These are phyloP conservation scores for Thamnaconus septentrionalis DNA, from an alignment of 2,113 vertebrate genomes.

Conservation along the genomic window DNA sequence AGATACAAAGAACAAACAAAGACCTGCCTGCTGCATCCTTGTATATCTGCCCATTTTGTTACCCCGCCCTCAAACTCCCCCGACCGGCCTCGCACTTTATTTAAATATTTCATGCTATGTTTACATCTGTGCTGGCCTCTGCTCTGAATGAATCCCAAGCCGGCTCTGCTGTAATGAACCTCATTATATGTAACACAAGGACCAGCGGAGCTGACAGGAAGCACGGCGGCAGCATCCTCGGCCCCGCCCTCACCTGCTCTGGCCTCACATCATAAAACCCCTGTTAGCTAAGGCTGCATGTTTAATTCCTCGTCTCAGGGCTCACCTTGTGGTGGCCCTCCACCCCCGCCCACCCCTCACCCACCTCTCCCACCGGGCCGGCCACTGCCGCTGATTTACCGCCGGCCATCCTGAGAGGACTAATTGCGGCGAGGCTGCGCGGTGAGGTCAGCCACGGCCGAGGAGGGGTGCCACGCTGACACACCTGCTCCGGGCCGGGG, in stretches of 20 bases:
- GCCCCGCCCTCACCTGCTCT: constrained; percentile 22
- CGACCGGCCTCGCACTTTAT: neutral
- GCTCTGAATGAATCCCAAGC: neutral
- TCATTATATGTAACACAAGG: constrained; percentile 33
- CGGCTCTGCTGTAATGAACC: constrained; percentile 14
- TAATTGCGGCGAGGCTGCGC: constrained; percentile 66
- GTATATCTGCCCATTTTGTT: no score
- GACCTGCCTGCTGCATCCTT: no score
- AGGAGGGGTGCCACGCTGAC: constrained; percentile 15
- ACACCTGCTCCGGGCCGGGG: constrained; percentile 35
- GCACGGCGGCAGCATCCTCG: constrained; percentile 38
- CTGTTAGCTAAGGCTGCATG: constrained; percentile 64
- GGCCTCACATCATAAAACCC: constrained; percentile 58
- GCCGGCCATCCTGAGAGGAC: constrained; percentile 71
- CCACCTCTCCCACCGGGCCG: constrained; percentile 53
- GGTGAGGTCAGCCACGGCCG: constrained; percentile 63
- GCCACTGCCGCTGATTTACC: constrained; percentile 67
- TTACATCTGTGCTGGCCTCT: neutral
- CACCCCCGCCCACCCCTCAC: constrained; percentile 56
- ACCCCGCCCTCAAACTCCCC: no score
- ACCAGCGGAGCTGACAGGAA: no score
- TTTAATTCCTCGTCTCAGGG: constrained; percentile 66
- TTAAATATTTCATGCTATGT: neutral
- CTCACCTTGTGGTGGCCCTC: constrained; percentile 63
- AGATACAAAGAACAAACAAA: no score